Evolutionary conservation across 2,113 vertebrate species (phyloP), one percentile per base, ranked within the genome.

Genomic region (Rutilus rutilus): DNA sequence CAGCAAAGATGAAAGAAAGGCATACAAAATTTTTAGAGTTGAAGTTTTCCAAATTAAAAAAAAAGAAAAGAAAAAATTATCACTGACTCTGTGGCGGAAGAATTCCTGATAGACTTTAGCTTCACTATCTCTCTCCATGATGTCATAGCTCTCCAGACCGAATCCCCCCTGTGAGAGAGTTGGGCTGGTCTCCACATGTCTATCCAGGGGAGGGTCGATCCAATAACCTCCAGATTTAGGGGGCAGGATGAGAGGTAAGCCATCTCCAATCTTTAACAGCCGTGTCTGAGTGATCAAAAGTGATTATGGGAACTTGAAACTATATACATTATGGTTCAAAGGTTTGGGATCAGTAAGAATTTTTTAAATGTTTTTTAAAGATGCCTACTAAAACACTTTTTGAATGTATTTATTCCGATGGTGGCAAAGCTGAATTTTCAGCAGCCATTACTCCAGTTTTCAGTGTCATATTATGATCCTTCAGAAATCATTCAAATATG

Each of bases 141-240:
- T 95, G 88, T 95, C 94, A 84, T 96, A 96, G 89, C 92, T 88
- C 89, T 91, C 94, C 86, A 91, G 91, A 88, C 86, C 90, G 23
- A 91, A 86, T 82, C 45, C 92, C 50, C 90, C 19, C 0, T 93
- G 92, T 42, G 94, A 92, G 3, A 91, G 89, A 69, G 94, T 87
- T 71, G 95, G 94, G 89, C 94, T 96, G 82, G 91, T 85, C 52
- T 93, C 92, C 17, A 78, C 92, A 17, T 89, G 90, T 92, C 87
- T 95, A 90, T 93, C 94, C 87, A 94, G 86, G 5, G 93, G 92
- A 54, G 94, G 94, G 86, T 98, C 96, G 65, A 97, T 95, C 97
- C 97, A 97, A 91, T 96, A 98, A 54, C 96, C 96, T 54, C 96
- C 97, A 80, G 92, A 92, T 89, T 96, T 94, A 19, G 97, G 96